Conservation (phyloP, 2,797 vertebrate species). For the Dallia pectoralis region DNA sequence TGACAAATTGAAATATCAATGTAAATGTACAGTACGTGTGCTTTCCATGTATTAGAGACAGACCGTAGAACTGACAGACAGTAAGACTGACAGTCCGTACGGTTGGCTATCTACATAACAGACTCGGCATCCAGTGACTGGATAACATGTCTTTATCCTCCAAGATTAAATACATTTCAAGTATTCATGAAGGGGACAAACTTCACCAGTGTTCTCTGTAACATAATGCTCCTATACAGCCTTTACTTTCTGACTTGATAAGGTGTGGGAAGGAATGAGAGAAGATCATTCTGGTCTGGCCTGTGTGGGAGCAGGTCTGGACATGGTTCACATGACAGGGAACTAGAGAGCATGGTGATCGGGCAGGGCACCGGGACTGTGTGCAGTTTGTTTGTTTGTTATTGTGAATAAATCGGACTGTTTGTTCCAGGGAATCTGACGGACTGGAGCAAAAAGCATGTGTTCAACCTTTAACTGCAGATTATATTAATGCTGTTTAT, state of each 20-base stretch:
- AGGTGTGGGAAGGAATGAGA: not conserved
- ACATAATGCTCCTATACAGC: conserved; percentile 56
- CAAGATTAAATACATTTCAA: conserved; percentile 67
- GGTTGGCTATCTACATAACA: conserved; percentile 20
- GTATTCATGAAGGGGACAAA: conserved; percentile 76
- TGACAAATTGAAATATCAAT: not conserved
- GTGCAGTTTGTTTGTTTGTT: conserved; percentile 24
- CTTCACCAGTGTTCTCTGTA: conserved; percentile 33
- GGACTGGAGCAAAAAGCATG: not conserved
- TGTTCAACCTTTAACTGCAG: not conserved
- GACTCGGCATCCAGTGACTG: conserved; percentile 12
- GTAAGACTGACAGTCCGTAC: conserved; percentile 3
- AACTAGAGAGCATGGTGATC: conserved; percentile 19
- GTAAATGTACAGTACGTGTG: not conserved
- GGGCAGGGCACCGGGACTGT: conserved; percentile 10
- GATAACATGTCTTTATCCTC: conserved; percentile 41
- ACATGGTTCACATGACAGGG: conserved; percentile 4
- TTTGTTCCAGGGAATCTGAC: conserved; percentile 3
- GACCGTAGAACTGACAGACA: not conserved
- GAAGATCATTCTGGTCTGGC: not conserved
- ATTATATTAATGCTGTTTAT: conserved; percentile 1
- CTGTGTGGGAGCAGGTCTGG: not conserved
- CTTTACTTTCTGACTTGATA: conserved; percentile 4
- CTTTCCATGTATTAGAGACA: not conserved
- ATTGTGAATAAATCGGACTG: conserved; percentile 18